Conservation (phyloP, 2,797 vertebrate genomes). For the Falco naumanni region DNA sequence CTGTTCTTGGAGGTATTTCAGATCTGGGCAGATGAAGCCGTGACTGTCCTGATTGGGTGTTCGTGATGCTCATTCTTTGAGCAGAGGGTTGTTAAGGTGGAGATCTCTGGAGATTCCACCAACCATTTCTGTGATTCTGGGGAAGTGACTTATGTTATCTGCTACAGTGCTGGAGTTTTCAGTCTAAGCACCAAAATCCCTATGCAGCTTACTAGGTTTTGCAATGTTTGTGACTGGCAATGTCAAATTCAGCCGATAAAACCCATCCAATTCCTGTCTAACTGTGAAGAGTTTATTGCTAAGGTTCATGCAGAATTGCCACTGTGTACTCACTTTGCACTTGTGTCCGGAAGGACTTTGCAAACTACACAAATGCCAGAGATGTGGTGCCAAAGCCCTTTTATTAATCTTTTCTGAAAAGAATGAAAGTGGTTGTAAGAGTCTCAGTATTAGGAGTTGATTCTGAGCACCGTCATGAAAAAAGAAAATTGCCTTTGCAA, state of each 20-base stretch:
- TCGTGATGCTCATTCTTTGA: background rate
- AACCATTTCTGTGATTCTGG: background rate
- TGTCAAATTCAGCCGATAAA: background rate
- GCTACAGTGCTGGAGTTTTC: background rate
- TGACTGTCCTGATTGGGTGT: background rate
- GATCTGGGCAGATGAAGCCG: background rate
- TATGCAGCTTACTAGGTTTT: background rate
- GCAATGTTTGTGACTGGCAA: background rate
- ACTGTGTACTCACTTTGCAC: accelerated
- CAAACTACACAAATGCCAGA: background rate
- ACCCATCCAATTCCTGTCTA: background rate
- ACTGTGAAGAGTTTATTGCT: background rate
- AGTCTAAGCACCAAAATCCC: background rate
- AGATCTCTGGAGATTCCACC: background rate
- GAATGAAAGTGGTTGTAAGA: background rate
- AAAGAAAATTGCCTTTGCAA: background rate
- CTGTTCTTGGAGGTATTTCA: background rate
- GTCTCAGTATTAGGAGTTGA: background rate
- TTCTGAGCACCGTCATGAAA: background rate
- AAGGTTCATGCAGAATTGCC: background rate
- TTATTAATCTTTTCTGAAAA: background rate
- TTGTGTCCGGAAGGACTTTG: background rate
- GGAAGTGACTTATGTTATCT: background rate
- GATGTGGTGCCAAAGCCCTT: background rate
- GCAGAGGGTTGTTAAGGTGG: background rate